Conservation (phyloP, 2,797 vertebrate species). For the Ctenochaetus hawaiiensis region DNA sequence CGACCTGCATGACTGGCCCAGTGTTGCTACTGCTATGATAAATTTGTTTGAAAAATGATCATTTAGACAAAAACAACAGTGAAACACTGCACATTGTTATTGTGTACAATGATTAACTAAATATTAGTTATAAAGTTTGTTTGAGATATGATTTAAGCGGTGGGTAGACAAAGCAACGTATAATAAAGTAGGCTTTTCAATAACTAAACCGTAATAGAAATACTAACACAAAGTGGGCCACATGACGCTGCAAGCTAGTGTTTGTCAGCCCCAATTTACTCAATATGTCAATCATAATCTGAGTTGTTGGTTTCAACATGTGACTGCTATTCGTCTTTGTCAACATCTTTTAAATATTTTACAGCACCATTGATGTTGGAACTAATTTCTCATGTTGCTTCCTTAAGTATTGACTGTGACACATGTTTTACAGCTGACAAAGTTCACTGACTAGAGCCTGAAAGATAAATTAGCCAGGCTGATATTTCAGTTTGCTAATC, state of each 20-base stretch:
- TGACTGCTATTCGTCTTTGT: neutral
- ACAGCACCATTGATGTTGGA: neutral
- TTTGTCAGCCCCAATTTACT: neutral
- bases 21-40: slow-evolving; percentile 48
- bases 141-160: slow-evolving; percentile 26
- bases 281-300: neutral
- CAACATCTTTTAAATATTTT: neutral
- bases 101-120: slow-evolving; percentile 42
- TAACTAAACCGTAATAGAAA: neutral
- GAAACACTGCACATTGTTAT: slow-evolving; percentile 29
- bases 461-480: neutral
- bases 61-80: slow-evolving; percentile 35
- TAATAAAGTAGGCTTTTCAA: slow-evolving; percentile 1
- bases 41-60: slow-evolving; percentile 62
- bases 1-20: slow-evolving; percentile 30
- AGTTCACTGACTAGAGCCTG: neutral
- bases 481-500: neutral
- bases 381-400: neutral
- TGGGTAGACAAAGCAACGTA: slow-evolving; percentile 4
- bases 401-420: neutral
- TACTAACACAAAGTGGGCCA: slow-evolving; percentile 2
- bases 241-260: neutral
- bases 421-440: neutral
- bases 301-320: neutral
- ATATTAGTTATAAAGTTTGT: slow-evolving; percentile 22